Conservation (phyloP, 2,888 invertebrate genomes). For the Protonemura montana region DNA sequence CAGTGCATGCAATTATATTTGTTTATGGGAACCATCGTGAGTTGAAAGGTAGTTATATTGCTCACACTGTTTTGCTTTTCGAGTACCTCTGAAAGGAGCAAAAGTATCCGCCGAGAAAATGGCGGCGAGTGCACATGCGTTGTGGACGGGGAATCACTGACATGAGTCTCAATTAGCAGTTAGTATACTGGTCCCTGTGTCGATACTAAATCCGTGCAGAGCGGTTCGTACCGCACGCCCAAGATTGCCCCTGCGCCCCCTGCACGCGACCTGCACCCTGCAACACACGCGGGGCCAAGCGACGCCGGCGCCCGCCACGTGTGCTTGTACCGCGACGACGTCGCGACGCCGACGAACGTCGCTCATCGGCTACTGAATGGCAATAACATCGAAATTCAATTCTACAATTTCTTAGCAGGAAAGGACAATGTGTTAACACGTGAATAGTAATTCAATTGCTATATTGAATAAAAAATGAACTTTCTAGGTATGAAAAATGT, state of each 20-base stretch:
- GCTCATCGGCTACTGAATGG: not conserved
- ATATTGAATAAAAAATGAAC: not conserved
- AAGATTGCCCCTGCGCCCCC: not conserved
- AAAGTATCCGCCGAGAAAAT: not conserved
- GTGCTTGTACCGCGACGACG: not conserved
- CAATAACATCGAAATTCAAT: not conserved
- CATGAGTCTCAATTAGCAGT: conserved; percentile 4
- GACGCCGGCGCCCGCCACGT: not conserved
- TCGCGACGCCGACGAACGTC: not conserved
- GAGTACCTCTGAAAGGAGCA: conserved; percentile 3
- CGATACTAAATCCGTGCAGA: not conserved
- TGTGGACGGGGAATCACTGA: conserved; percentile 12
- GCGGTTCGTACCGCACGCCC: not conserved
- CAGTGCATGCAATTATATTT: not conserved
- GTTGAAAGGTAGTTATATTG: conserved; percentile 4
- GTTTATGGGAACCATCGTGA: not conserved
- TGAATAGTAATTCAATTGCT: not conserved
- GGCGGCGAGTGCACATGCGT: conserved; percentile 12
- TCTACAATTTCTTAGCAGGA: not conserved
- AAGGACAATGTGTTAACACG: not conserved
- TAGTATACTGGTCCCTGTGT: not conserved
- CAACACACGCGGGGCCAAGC: not conserved
- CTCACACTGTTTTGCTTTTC: not conserved
- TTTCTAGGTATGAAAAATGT: not conserved
- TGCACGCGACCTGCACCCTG: not conserved